Evolutionary conservation across 1,140 invertebrate species (phyloP).

Genomic region (Manduca sexta): DNA sequence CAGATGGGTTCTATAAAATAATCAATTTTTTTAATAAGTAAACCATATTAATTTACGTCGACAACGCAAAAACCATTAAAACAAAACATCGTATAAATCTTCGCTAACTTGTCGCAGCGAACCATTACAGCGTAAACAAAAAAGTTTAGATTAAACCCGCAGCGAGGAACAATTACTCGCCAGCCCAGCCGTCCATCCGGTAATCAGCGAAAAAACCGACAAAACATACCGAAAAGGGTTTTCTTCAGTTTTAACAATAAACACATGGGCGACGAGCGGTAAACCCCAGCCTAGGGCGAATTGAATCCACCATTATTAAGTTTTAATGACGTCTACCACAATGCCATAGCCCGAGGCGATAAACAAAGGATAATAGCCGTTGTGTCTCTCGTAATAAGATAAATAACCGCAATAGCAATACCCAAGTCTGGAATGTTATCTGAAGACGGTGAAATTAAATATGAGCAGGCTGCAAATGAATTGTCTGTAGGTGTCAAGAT

Average conservation of each 20-base stretch:
- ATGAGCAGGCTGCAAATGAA: slow-evolving; percentile 25
- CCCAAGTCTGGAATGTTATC: slow-evolving; percentile 19
- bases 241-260: slow-evolving; percentile 19
- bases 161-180: slow-evolving; percentile 15
- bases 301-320: slow-evolving; percentile 52
- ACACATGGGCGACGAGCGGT: slow-evolving; percentile 24
- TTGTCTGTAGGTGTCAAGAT: neutral
- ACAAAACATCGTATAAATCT: too few species aligned
- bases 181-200: slow-evolving; percentile 4
- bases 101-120: too few species aligned
- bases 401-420: slow-evolving; percentile 33
- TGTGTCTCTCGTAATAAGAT: slow-evolving; percentile 40
- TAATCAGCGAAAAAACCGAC: slow-evolving; percentile 11
- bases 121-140: too few species aligned
- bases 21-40: too few species aligned
- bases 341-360: slow-evolving; percentile 29
- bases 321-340: slow-evolving; percentile 52
- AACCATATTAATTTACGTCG: too few species aligned
- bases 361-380: slow-evolving; percentile 49
- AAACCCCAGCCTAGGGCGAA: slow-evolving; percentile 26
- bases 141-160: slow-evolving; percentile 8
- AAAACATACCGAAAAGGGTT: slow-evolving; percentile 17
- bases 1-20: too few species aligned
- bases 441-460: slow-evolving; percentile 26
- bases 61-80: too few species aligned